These are phyloP conservation scores for Sapayoa aenigma DNA, from an alignment of 2,113 vertebrate species.

Conservation along the genomic window DNA sequence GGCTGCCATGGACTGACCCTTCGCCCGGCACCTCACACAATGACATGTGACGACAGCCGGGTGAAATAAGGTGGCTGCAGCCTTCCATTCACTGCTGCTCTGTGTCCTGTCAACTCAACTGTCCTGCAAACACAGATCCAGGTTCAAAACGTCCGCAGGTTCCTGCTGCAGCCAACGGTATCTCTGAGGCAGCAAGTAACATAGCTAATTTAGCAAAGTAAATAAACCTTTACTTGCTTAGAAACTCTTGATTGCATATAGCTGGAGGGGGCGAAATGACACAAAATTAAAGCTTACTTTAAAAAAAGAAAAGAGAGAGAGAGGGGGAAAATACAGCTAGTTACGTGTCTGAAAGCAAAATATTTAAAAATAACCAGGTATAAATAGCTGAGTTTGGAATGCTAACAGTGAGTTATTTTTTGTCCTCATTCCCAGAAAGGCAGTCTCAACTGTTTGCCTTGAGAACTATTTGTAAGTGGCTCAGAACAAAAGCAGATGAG, in stretches of 20 bases:
- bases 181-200: not conserved
- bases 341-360: not conserved
- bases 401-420: constrained; percentile 54
- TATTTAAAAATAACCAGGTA: constrained; percentile 44
- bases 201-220: not conserved
- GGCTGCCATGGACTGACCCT: not conserved
- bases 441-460: not conserved
- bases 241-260: not conserved
- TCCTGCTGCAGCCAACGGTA: rapidly evolving
- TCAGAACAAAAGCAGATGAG: not conserved
- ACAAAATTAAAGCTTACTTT: not conserved
- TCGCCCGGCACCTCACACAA: rapidly evolving
- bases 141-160: not conserved
- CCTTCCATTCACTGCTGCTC: not conserved
- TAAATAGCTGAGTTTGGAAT: constrained; percentile 48
- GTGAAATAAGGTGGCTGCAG: not conserved
- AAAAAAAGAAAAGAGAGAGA: not conserved
- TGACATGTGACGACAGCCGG: rapidly evolving
- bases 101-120: not conserved
- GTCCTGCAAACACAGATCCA: rapidly evolving
- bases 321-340: not conserved
- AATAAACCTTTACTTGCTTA: not conserved
- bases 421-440: constrained; percentile 20
- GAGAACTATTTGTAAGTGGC: not conserved
- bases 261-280: not conserved